phyloP scores from a whole-genome alignment of 53 echinoderm and acorn worm species.

The Apostichopus leukothele region DNA sequence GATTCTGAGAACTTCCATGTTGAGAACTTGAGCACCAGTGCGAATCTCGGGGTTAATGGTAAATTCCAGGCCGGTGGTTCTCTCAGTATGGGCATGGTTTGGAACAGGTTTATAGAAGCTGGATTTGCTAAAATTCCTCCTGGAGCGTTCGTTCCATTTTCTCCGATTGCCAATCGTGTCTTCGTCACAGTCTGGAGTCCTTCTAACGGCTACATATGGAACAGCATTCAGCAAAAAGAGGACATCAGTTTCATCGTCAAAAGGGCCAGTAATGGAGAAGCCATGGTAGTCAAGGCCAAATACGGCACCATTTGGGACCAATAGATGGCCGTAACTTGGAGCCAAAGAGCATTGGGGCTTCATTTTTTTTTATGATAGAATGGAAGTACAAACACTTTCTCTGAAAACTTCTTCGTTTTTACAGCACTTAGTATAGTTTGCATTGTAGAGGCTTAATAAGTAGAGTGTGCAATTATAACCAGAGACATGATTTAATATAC shows the following conservation, averaged over 20 bases:
- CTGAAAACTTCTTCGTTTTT: too few relatives aligned
- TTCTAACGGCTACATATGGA: conserved; percentile 13
- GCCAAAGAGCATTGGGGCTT: too few relatives aligned
- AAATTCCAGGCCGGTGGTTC: not conserved
- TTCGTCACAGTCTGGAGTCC: conserved; percentile 16
- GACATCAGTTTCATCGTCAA: not conserved
- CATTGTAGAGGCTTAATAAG: too few relatives aligned
- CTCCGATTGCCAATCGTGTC: not conserved
- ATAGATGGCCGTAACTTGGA: too few relatives aligned
- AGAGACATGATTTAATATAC: too few relatives aligned
- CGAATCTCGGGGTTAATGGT: not conserved
- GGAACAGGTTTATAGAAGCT: conserved; percentile 37
- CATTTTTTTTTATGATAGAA: too few relatives aligned
- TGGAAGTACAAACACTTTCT: too few relatives aligned
- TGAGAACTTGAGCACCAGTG: not conserved
- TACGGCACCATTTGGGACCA: conserved; percentile 16
- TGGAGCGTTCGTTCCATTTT: not conserved
- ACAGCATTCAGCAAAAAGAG: conserved; percentile 7
- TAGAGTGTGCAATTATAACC: too few relatives aligned
- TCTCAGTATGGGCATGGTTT: not conserved
- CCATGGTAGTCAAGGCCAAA: not conserved
- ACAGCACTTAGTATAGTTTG: too few relatives aligned
- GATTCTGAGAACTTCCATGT: conserved; percentile 16
- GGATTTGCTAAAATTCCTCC: not conserved
- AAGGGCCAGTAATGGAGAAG: not conserved